phyloP scores from a whole-genome alignment of 2,113 vertebrate species.

The Scopus umbretta region DNA sequence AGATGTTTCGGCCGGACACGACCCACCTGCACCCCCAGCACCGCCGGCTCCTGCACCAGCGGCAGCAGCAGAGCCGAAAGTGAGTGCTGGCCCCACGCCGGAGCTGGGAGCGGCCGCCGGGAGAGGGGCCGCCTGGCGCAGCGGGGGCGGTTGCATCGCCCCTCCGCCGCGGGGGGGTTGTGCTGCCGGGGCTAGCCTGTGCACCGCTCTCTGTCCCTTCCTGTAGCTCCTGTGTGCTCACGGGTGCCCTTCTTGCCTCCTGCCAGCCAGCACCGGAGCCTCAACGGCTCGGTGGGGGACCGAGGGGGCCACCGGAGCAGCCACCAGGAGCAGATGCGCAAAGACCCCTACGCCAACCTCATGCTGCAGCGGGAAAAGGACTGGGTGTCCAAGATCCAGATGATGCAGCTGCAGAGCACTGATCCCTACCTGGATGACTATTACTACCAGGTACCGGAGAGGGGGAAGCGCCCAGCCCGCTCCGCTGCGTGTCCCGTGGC shows the following conservation, averaged over 20 bases:
- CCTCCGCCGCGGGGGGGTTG: neutral
- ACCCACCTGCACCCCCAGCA: slow-evolving; percentile 96
- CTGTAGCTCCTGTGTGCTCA: slow-evolving; percentile 57
- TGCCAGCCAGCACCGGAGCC: slow-evolving; percentile 73
- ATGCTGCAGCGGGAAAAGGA: slow-evolving; percentile 97
- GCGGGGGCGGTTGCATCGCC: neutral
- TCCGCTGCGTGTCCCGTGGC: neutral
- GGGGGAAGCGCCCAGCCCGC: rapidly evolving
- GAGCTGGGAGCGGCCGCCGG: no score
- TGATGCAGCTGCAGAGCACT: slow-evolving; percentile 98
- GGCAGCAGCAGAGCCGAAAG: slow-evolving; percentile 87
- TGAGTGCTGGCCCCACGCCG: slow-evolving; percentile 26
- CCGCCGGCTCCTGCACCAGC: slow-evolving; percentile 88
- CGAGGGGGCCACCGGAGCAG: slow-evolving; percentile 74
- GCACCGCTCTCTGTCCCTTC: slow-evolving; percentile 46
- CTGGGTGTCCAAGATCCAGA: slow-evolving; percentile 97
- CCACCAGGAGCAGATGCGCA: slow-evolving; percentile 78
- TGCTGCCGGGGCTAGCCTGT: slow-evolving; percentile 17
- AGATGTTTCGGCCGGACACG: slow-evolving; percentile 84
- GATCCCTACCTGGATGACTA: slow-evolving; percentile 96
- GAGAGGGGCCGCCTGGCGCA: neutral
- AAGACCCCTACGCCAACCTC: slow-evolving; percentile 94
- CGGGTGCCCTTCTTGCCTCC: slow-evolving; percentile 50
- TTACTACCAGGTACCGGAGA: slow-evolving; percentile 84
- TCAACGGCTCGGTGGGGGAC: slow-evolving; percentile 72